phyloP scores from a whole-genome alignment of 2,113 vertebrate genomes.

The Acanthochromis polyacanthus region DNA sequence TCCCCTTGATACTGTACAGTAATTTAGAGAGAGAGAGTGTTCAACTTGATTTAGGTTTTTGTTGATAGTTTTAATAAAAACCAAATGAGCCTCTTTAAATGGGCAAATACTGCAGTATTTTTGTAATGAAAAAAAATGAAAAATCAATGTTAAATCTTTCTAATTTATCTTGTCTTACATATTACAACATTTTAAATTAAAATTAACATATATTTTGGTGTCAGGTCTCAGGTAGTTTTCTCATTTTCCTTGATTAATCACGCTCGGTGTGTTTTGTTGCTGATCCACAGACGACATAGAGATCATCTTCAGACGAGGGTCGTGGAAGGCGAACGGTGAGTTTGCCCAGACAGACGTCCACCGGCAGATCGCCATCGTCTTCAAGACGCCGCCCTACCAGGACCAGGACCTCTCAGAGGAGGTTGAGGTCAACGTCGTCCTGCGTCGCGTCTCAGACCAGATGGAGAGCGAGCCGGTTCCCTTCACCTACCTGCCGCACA shows the following conservation, averaged over 20 bases:
- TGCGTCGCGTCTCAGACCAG: conserved; percentile 90
- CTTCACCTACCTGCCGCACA: conserved; percentile 89
- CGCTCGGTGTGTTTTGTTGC: neutral
- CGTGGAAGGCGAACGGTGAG: conserved; percentile 91
- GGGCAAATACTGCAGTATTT: neutral
- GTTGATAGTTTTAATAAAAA: too few relatives aligned
- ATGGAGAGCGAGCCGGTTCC: conserved; percentile 89
- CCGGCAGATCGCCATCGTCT: conserved; percentile 94
- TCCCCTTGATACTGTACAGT: too few relatives aligned
- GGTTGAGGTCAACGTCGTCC: conserved; percentile 85
- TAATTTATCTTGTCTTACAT: too few relatives aligned
- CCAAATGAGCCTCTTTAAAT: neutral
- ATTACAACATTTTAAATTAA: neutral
- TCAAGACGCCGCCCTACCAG: conserved; percentile 91
- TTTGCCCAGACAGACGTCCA: conserved; percentile 95
- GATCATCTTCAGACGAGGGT: conserved; percentile 87
- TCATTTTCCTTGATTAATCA: neutral
- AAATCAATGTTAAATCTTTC: too few relatives aligned
- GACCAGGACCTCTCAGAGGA: conserved; percentile 88
- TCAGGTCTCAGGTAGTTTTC: neutral
- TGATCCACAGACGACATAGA: conserved; percentile 89
- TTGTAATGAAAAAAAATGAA: neutral
- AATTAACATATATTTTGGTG: neutral
- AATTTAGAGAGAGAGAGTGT: too few relatives aligned
- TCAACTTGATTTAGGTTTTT: too few relatives aligned